phyloP scores from a whole-genome alignment of 2,113 vertebrate genomes.

The Prionailurus bengalensis region DNA sequence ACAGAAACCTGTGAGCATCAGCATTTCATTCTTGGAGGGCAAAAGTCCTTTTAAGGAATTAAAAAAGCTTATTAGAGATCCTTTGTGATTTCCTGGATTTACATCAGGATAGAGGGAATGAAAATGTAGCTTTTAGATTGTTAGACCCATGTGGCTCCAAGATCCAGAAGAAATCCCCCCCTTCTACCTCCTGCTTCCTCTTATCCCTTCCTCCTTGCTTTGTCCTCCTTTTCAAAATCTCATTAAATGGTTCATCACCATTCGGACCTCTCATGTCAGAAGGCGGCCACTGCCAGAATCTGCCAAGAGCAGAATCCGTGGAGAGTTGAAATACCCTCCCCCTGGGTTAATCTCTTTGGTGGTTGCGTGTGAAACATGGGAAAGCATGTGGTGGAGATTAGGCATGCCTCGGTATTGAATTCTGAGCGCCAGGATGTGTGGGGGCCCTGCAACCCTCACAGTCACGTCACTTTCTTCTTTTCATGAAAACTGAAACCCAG shows the following conservation, averaged over 20 bases:
- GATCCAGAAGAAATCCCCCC: background rate
- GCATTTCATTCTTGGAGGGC: constrained; percentile 23
- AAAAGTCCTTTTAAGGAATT: constrained; percentile 70
- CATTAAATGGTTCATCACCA: constrained; percentile 30
- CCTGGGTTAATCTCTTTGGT: background rate
- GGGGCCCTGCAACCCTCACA: background rate
- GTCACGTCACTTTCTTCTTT: constrained; percentile 72
- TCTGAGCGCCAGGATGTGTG: constrained; percentile 44
- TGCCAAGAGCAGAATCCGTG: constrained; percentile 22
- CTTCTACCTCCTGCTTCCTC: background rate
- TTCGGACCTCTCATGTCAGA: constrained; percentile 42
- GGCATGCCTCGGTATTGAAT: background rate
- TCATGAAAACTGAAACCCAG: constrained; percentile 76
- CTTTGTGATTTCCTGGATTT: background rate
- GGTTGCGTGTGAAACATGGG: background rate
- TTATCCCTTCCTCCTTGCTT: background rate
- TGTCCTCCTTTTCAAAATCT: constrained; percentile 34
- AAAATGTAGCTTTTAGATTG: background rate
- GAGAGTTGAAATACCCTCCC: background rate
- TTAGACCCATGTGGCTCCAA: background rate
- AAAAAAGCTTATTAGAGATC: background rate
- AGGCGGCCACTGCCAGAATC: background rate
- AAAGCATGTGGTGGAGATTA: background rate
- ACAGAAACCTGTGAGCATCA: constrained; percentile 10
- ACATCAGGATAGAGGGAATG: background rate